Conservation (phyloP, 2,888 invertebrate species). For the Lobophora halterata region DNA sequence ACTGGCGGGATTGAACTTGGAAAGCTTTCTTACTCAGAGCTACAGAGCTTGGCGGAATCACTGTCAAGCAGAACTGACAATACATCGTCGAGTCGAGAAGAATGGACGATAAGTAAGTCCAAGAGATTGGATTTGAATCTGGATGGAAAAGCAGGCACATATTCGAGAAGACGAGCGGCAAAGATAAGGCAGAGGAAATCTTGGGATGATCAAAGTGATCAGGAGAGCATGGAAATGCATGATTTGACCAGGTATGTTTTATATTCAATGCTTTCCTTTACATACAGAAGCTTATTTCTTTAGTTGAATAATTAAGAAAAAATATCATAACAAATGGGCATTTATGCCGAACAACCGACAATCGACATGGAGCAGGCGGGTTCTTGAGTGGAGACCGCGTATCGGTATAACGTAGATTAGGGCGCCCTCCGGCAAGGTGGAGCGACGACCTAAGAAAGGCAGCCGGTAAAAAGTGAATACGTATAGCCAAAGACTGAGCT, state of each 20-base stretch:
- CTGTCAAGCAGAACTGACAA: slow-evolving; percentile 60
- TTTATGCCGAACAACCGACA: too few species aligned
- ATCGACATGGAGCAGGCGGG: too few species aligned
- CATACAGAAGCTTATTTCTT: too few species aligned
- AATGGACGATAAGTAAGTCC: slow-evolving; percentile 67
- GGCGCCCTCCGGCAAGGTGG: too few species aligned
- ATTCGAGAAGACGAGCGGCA: slow-evolving; percentile 72
- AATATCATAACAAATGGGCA: too few species aligned
- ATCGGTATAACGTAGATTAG: too few species aligned
- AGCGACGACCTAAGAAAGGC: too few species aligned
- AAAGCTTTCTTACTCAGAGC: slow-evolving; percentile 67
- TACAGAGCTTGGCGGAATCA: slow-evolving; percentile 70
- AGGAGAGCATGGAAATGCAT: slow-evolving; percentile 85
- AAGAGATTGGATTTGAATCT: slow-evolving; percentile 69
- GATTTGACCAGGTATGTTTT: slow-evolving; percentile 81
- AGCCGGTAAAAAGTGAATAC: too few species aligned
- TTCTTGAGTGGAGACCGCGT: too few species aligned
- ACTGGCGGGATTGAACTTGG: slow-evolving; percentile 67
- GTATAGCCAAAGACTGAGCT: too few species aligned
- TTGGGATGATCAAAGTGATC: slow-evolving; percentile 87
- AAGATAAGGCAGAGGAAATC: slow-evolving; percentile 79
- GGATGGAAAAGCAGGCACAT: slow-evolving; percentile 73
- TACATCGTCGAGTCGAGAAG: slow-evolving; percentile 72
- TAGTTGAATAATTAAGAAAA: too few species aligned
- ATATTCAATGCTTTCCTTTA: too few species aligned